phyloP scores from a whole-genome alignment of 2,797 vertebrate genomes.

The Odontamblyopus lacepedii region DNA sequence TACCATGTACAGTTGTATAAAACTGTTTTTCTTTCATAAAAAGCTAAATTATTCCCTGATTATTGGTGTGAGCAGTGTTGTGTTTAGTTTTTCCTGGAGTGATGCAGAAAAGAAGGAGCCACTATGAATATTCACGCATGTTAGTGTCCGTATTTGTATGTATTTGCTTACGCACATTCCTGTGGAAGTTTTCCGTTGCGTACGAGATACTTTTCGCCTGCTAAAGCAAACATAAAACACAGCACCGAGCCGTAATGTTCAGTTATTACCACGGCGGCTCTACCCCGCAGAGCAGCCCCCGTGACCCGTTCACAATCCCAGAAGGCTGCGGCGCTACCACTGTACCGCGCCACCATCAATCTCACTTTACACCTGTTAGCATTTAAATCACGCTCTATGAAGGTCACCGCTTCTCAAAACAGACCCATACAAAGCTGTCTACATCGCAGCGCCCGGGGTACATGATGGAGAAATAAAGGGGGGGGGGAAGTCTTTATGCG shows the following conservation, averaged over 20 bases:
- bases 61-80: no score
- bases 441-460: not conserved
- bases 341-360: constrained; percentile 5
- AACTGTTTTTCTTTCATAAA: no score
- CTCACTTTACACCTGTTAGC: constrained; percentile 16
- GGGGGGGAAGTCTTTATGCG: not conserved
- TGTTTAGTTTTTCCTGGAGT: no score
- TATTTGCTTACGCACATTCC: not conserved
- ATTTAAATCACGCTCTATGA: not conserved
- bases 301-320: constrained; percentile 18
- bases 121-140: no score
- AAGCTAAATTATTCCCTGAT: no score
- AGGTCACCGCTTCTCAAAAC: constrained; percentile 15
- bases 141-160: no score
- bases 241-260: not conserved
- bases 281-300: constrained; percentile 12
- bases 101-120: no score
- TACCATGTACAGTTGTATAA: no score
- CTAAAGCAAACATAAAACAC: not conserved
- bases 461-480: not conserved
- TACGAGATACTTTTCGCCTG: not conserved
- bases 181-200: not conserved
- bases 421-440: constrained; percentile 8
- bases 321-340: constrained; percentile 16
- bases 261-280: not conserved